phyloP scores from a whole-genome alignment of 2,113 vertebrate genomes.

The Heliornis fulica region DNA sequence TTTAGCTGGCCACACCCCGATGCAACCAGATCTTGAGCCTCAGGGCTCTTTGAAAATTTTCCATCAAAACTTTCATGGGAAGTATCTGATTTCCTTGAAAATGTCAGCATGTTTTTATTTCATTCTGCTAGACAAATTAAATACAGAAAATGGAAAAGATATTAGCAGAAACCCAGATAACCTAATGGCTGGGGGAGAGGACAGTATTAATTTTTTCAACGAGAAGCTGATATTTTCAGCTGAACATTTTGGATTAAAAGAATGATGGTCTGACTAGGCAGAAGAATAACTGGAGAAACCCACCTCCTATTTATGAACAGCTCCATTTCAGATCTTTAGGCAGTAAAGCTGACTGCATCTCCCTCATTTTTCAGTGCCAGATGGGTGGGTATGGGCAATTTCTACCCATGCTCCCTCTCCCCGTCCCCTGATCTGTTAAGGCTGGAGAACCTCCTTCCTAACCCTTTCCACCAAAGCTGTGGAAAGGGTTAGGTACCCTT shows the following conservation, averaged over 20 bases:
- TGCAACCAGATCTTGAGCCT: background rate
- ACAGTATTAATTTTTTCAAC: background rate
- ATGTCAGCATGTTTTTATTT: slow-evolving; percentile 24
- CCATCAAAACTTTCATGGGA: slow-evolving; percentile 23
- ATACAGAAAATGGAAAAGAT: background rate
- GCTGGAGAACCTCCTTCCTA: background rate
- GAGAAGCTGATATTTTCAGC: background rate
- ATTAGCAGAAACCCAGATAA: background rate
- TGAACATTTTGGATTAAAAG: background rate
- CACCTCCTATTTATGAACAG: background rate
- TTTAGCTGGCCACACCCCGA: background rate
- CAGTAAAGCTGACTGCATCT: background rate
- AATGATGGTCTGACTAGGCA: background rate
- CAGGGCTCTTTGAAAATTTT: background rate
- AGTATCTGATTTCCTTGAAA: slow-evolving; percentile 21
- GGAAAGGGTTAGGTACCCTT: no score
- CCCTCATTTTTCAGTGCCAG: background rate
- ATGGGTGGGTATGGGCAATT: background rate
- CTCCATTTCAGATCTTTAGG: background rate
- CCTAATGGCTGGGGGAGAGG: background rate
- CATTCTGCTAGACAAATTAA: background rate
- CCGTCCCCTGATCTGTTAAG: fast-evolving
- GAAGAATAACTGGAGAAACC: background rate
- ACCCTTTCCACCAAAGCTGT: background rate
- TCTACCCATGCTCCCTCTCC: no score